Evolutionary conservation across 2,113 vertebrate species (phyloP).

Genomic region (Megatriorchis doriae): DNA sequence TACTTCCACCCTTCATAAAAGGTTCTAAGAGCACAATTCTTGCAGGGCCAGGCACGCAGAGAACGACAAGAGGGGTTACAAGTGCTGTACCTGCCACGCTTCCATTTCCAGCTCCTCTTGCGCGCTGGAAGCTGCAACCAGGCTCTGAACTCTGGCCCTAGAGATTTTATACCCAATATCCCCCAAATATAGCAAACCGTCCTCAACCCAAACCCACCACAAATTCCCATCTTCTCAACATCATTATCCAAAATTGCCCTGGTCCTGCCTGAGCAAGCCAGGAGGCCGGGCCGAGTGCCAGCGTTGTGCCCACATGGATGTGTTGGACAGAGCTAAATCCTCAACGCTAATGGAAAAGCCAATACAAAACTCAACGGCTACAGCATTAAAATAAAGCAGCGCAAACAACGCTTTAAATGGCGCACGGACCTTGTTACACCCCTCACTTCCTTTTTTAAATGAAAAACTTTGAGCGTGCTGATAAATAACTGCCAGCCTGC

Average conservation of each 20-base stretch:
- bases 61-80: neutral
- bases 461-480: neutral
- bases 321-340: neutral
- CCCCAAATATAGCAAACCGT: neutral
- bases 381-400: neutral
- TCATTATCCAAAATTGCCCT: neutral
- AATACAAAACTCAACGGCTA: neutral
- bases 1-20: neutral
- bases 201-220: neutral
- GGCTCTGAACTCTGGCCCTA: neutral
- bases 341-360: neutral
- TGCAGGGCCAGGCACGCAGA: neutral
- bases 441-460: neutral
- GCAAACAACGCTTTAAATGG: neutral
- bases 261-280: fast-evolving
- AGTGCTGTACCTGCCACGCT: neutral
- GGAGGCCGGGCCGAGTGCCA: neutral
- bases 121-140: neutral
- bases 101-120: neutral
- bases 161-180: neutral
- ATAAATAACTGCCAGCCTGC: neutral
- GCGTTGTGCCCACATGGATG: fast-evolving
- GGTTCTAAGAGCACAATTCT: neutral
- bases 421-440: neutral
- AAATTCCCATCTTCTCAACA: neutral